Evolutionary conservation across 2,113 vertebrate genomes (phyloP).

Genomic region (Calyptomena viridis): DNA sequence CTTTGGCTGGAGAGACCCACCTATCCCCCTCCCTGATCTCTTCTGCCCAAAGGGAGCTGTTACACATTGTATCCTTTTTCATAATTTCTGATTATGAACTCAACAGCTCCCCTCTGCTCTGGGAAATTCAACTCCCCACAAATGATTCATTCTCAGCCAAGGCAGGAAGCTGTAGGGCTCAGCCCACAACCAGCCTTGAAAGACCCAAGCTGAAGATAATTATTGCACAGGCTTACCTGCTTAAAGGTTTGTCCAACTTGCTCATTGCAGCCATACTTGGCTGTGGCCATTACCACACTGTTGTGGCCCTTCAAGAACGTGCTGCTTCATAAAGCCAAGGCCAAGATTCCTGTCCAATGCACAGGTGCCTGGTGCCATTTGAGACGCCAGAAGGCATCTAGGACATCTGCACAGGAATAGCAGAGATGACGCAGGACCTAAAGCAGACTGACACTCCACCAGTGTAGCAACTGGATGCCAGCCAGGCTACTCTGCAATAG

Average conservation of each 20-base stretch:
- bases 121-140: background rate
- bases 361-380: background rate
- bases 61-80: background rate
- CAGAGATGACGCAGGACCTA: slow-evolving; percentile 14
- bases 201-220: background rate
- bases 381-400: background rate
- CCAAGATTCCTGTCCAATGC: background rate
- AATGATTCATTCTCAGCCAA: background rate
- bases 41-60: background rate
- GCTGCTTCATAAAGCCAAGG: background rate
- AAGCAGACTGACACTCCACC: background rate
- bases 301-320: background rate
- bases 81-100: background rate
- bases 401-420: slow-evolving; percentile 29
- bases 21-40: background rate
- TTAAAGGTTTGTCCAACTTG: background rate
- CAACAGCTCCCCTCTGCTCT: background rate
- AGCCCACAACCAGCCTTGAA: background rate
- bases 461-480: background rate
- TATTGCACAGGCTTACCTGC: background rate
- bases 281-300: background rate
- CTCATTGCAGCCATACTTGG: background rate
- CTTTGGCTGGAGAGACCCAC: background rate
- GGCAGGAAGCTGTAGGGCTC: background rate
- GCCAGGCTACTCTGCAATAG: background rate